Conservation (phyloP, 1,140 invertebrate genomes). For the Habropoda laboriosa region DNA sequence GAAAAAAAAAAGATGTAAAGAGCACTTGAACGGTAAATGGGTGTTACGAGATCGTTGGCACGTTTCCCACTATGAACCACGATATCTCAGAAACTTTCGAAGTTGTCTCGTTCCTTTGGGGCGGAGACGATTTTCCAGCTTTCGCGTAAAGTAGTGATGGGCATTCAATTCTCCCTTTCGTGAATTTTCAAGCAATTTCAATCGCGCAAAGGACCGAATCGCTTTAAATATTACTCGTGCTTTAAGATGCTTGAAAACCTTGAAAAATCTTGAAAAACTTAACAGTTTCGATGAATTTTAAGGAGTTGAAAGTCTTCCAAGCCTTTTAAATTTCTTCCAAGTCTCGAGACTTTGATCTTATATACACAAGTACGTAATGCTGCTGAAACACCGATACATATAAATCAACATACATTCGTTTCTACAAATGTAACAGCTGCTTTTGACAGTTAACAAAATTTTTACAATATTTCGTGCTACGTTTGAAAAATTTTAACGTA, state of each 20-base stretch:
- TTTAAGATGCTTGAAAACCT: neutral
- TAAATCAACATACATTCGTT: neutral
- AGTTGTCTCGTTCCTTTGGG: conserved; percentile 61
- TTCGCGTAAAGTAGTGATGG: conserved; percentile 48
- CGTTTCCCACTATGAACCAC: conserved; percentile 47
- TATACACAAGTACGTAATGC: neutral
- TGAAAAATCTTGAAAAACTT: neutral
- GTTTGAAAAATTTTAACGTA: too few species aligned
- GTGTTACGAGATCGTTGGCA: conserved; percentile 50
- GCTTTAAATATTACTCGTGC: conserved; percentile 22
- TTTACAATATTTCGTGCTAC: too few species aligned
- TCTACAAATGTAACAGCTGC: neutral
- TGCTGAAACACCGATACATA: too few species aligned
- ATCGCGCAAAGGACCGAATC: conserved; percentile 23
- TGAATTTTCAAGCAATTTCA: conserved; percentile 31
- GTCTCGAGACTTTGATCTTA: neutral
- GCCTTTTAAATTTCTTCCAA: neutral
- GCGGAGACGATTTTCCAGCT: conserved; percentile 58
- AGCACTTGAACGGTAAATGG: conserved; percentile 38
- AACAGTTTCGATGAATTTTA: conserved; percentile 19
- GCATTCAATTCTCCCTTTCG: conserved; percentile 7
- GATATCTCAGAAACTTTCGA: conserved; percentile 68
- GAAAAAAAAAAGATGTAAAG: neutral
- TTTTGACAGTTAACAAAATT: too few species aligned
- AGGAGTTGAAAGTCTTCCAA: neutral